phyloP scores from a whole-genome alignment of 1,140 invertebrate genomes.

The Brachionus paranguensis region DNA sequence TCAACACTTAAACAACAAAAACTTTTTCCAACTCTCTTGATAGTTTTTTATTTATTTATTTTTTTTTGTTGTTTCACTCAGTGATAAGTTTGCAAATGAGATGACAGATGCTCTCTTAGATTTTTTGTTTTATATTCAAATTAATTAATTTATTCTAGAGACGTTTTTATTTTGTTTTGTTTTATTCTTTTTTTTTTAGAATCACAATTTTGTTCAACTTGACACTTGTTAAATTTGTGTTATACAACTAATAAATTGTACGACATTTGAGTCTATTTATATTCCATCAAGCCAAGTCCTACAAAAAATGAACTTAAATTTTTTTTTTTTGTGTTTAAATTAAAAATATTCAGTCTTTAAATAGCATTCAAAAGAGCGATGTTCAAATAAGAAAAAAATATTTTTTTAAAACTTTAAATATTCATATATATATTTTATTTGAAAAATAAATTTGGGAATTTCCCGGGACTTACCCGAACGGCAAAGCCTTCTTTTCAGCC shows the following conservation, averaged over 20 bases:
- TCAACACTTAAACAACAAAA: not conserved
- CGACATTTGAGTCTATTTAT: not conserved
- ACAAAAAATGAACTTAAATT: not conserved
- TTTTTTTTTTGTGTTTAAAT: not conserved
- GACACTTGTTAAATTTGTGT: not conserved
- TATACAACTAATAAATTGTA: not conserved
- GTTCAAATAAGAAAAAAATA: no score
- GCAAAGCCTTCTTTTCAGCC: no score
- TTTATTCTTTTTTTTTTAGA: not conserved
- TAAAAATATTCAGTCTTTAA: no score
- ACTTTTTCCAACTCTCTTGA: not conserved
- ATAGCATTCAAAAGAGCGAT: no score
- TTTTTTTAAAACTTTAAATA: no score
- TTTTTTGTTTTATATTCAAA: not conserved
- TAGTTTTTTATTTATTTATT: conserved; percentile 34
- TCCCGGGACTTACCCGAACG: no score
- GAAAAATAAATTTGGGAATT: no score
- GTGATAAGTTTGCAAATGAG: not conserved
- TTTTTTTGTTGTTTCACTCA: not conserved
- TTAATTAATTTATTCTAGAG: not conserved
- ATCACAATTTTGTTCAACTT: not conserved
- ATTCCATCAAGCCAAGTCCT: no score
- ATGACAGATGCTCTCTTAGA: not conserved
- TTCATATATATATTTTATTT: no score
- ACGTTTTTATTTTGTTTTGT: not conserved